Percentiles rank a stretch among this genome's conserved stretches.
These are phyloP conservation scores for Pygathrix nemaeus DNA, from an alignment of 2,113 vertebrate genomes.

Conservation along the genomic window DNA sequence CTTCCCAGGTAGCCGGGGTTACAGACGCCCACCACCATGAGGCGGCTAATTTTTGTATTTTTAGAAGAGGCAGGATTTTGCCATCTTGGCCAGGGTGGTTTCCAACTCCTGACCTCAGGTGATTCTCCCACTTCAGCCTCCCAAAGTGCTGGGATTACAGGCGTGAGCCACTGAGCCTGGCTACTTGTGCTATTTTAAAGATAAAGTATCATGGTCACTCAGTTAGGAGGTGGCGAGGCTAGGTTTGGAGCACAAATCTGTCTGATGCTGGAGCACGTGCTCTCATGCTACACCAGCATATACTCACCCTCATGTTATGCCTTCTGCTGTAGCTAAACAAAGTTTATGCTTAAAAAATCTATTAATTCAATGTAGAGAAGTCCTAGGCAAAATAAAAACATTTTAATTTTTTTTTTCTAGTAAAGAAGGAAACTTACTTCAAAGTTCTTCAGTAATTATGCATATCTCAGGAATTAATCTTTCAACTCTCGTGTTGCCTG, in stretches of 20 bases:
- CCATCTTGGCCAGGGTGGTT: no score
- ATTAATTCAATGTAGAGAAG: not conserved
- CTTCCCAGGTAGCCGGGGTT: no score
- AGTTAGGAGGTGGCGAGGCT: not conserved
- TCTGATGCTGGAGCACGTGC: not conserved
- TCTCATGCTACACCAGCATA: not conserved
- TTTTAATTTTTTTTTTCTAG: not conserved
- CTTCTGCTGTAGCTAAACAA: not conserved
- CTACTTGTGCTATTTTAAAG: not conserved
- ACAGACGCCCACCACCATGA: no score
- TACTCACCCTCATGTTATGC: not conserved
- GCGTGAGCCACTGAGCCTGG: accelerated
- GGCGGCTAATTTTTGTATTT: no score
- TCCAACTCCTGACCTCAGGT: no score
- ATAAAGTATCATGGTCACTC: not conserved
- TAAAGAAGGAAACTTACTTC: not conserved
- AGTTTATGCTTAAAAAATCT: not conserved
- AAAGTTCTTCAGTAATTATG: not conserved
- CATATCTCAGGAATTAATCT: not conserved
- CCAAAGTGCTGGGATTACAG: no score
- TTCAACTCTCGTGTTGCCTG: not conserved
- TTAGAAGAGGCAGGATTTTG: no score
- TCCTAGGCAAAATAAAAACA: not conserved
- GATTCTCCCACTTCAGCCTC: no score
- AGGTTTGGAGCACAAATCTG: not conserved